Evolutionary conservation across 2,797 vertebrate genomes (phyloP), one percentile per base, ranked within the genome.

Genomic region (Dromococcyx pavoninus): DNA sequence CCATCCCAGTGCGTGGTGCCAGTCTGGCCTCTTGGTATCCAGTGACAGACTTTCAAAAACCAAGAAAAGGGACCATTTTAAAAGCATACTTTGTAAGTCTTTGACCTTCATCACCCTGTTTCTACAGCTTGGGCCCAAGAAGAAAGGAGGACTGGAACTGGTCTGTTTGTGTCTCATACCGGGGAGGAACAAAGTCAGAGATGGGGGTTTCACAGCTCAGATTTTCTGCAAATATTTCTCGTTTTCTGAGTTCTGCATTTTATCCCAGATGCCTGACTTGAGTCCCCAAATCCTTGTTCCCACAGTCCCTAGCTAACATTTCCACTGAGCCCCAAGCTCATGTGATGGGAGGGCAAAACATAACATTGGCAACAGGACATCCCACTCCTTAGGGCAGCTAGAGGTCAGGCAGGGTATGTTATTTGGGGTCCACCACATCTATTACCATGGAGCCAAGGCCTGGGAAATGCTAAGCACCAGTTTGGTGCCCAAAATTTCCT

Each of bases 351-450:
- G 25, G 25, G 27, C 24, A 74, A 39, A 58, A 58, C 1, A 39
- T 18, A 89, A 46, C 0, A 0, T 30, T 77, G 39, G 35, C 74
- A 70, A 24, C 0, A 0, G 24, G 28, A 35, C 53, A 50, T 70
- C 43, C 56, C 27, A 27, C 18, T 33, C 24, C 4, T 27, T 43
- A 79, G 24, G 48, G 13, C 35, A 87, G 48, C 21, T 86, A 87
- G 58, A 81, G 53, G 11, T n/a, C 11, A 2, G 35, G 13, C 23
- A 77, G 39, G 5, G 2, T 33, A 5, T 81, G 51, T 72, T 93
- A 53, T 76, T n/a, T 73, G 54, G 79, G 64, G 37, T 17, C 28
- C 76, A 79, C 46, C 56, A 73, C 69, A 83, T 72, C 54, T 25
- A 48, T 70, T 83, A 86, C 61, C 43, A 51, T 18, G 32, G 28